A percentile compares a stretch with the other conserved stretches of the same genome.
Evolutionary conservation across 2,797 vertebrate species (phyloP).

Genomic region (Sebastes alutus): DNA sequence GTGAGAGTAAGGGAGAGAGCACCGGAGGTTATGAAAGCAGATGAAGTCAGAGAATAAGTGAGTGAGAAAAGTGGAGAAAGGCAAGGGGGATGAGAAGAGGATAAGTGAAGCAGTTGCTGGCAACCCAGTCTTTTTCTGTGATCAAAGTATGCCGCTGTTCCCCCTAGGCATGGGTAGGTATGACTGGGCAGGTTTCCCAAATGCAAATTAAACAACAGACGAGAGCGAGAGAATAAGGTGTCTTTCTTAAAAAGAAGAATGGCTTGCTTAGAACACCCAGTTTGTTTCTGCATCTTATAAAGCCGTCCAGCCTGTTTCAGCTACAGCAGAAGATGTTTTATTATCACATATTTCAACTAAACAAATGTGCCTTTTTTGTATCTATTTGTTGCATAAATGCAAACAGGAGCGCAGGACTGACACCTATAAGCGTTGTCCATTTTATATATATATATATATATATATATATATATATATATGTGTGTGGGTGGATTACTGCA

Average conservation of each 20-base stretch:
- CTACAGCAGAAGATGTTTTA: not conserved
- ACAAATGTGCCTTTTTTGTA: not conserved
- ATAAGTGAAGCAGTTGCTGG: conserved; percentile 21
- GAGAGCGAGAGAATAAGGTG: conserved; percentile 29
- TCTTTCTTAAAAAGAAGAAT: conserved; percentile 32
- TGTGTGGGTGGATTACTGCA: not conserved
- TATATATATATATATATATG: not conserved
- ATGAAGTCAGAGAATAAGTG: conserved; percentile 38
- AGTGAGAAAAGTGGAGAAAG: conserved; percentile 29
- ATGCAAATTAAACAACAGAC: conserved; percentile 63
- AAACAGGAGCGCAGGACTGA: not conserved
- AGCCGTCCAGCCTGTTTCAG: conserved; percentile 26
- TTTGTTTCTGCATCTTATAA: conserved; percentile 7
- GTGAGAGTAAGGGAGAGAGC: conserved; percentile 36
- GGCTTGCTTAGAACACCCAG: not conserved
- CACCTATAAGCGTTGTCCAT: not conserved
- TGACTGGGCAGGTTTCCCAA: conserved; percentile 57
- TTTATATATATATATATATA: not conserved
- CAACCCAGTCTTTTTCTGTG: conserved; percentile 9
- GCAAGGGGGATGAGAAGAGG: conserved; percentile 6
- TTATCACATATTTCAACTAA: not conserved
- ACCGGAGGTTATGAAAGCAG: conserved; percentile 52
- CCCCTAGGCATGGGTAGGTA: conserved; percentile 41
- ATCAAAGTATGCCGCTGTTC: conserved; percentile 32
- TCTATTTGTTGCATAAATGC: not conserved